These are phyloP conservation scores for Lithophane semibrunnea DNA, from an alignment of 2,888 invertebrate species.

Conservation along the genomic window DNA sequence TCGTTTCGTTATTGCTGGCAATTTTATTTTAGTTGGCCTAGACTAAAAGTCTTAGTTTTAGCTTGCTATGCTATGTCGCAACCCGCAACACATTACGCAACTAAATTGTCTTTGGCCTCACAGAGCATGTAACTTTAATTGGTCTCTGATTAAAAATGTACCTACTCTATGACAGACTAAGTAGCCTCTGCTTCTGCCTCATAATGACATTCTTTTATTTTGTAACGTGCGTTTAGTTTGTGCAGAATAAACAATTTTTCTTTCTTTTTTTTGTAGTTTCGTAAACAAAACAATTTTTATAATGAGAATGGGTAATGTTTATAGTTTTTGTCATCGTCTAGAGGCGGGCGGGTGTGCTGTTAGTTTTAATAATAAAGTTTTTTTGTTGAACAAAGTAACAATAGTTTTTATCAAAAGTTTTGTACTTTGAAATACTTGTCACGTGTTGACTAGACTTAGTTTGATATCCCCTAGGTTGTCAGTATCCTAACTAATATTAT, in stretches of 20 bases:
- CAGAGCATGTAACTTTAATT: too few relatives aligned
- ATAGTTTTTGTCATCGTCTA: background rate
- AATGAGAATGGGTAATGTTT: constrained; percentile 21
- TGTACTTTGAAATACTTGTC: background rate
- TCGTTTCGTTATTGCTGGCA: background rate
- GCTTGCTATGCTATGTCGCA: too few relatives aligned
- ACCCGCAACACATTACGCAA: too few relatives aligned
- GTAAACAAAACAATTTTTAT: constrained; percentile 36
- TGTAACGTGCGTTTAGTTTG: too few relatives aligned
- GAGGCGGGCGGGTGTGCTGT: background rate
- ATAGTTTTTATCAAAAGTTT: background rate
- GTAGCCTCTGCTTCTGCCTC: too few relatives aligned
- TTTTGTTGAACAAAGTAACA: constrained; percentile 1
- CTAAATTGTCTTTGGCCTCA: too few relatives aligned
- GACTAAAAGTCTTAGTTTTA: background rate
- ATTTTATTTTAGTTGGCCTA: constrained; percentile 22
- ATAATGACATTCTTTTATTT: too few relatives aligned
- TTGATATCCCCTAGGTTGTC: background rate
- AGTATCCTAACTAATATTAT: too few relatives aligned
- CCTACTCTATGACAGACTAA: too few relatives aligned
- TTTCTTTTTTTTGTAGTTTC: background rate
- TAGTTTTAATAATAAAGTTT: constrained; percentile 19
- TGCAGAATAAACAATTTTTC: too few relatives aligned
- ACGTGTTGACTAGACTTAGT: background rate
- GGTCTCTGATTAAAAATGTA: too few relatives aligned